phyloP scores from a whole-genome alignment of 2,888 invertebrate species.

The Dysmachus trigonus region DNA sequence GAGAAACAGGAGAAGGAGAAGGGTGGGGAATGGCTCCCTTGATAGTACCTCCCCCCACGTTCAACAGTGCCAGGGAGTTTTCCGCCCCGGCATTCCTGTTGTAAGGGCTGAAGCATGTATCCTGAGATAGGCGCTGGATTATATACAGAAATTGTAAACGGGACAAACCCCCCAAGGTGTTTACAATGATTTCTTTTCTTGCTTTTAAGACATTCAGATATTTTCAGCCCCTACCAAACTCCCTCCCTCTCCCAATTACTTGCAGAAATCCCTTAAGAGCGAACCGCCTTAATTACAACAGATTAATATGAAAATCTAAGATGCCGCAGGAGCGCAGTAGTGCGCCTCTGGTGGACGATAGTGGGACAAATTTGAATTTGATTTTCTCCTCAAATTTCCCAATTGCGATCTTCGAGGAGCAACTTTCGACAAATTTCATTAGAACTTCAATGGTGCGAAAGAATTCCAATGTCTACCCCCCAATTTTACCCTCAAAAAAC shows the following conservation, averaged over 20 bases:
- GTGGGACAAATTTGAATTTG: not conserved
- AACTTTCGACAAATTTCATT: slow-evolving; percentile 5
- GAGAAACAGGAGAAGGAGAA: not conserved
- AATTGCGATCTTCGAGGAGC: not conserved
- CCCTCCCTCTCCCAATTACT: not conserved
- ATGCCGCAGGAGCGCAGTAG: not conserved
- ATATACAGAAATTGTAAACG: not conserved
- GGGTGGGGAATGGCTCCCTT: not conserved
- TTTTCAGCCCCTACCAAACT: not conserved
- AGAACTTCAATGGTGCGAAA: slow-evolving; percentile 13
- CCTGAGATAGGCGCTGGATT: slow-evolving; percentile 1
- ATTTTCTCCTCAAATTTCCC: not conserved
- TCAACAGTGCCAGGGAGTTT: not conserved
- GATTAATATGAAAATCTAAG: not conserved
- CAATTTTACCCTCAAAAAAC: not conserved
- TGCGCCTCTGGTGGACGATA: not conserved
- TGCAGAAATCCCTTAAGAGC: not conserved
- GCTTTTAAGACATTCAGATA: not conserved
- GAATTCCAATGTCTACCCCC: not conserved
- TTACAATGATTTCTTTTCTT: slow-evolving; percentile 7
- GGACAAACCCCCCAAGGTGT: not conserved
- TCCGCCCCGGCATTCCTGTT: not conserved
- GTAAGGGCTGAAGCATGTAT: not conserved
- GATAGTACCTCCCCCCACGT: not conserved
- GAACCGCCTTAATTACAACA: not conserved